Evolutionary conservation across 1,140 invertebrate genomes (phyloP).

Genomic region (Ceratitis capitata): DNA sequence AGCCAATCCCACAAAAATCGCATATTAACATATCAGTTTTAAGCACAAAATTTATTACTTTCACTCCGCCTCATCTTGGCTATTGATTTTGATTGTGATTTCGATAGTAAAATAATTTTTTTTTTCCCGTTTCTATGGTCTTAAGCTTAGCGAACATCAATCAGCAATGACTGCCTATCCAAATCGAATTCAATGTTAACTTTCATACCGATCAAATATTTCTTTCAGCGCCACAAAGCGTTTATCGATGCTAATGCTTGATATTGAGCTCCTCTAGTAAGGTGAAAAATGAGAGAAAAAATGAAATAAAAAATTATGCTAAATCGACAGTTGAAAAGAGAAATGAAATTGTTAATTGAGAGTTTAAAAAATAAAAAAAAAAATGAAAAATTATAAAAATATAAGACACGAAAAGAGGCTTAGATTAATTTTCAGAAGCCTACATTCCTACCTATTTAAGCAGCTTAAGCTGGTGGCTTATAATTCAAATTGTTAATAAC

Average conservation of each 20-base stretch:
- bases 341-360: too few relatives aligned
- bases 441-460: too few relatives aligned
- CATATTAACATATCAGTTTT: too few relatives aligned
- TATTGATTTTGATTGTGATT: too few relatives aligned
- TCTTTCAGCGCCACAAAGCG: neutral
- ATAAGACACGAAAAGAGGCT: neutral
- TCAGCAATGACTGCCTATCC: neutral
- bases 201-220: too few relatives aligned
- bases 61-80: too few relatives aligned
- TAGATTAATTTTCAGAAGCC: neutral
- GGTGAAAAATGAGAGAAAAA: too few relatives aligned
- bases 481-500: neutral
- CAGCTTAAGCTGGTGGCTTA: neutral
- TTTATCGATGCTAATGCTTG: neutral
- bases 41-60: too few relatives aligned
- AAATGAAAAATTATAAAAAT: neutral
- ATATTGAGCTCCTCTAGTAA: neutral
- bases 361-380: too few relatives aligned
- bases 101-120: neutral
- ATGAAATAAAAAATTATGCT: neutral
- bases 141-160: neutral
- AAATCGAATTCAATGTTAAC: neutral
- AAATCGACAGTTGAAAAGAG: neutral
- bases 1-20: too few relatives aligned
- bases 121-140: neutral